phyloP scores from a whole-genome alignment of 2,797 vertebrate species.

The Hoplostethus mediterraneus region DNA sequence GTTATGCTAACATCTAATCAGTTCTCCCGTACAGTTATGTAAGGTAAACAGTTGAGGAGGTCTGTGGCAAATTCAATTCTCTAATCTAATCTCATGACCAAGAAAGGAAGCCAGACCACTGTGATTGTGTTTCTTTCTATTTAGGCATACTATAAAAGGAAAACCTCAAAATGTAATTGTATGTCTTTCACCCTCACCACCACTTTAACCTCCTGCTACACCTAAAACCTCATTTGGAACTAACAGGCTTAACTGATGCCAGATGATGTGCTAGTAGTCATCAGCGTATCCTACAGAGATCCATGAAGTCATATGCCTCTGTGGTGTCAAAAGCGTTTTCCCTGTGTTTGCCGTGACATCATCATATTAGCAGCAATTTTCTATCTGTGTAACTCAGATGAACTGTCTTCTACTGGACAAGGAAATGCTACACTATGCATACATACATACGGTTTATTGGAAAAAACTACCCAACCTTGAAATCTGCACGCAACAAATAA shows the following conservation, averaged over 20 bases:
- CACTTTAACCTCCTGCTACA: not conserved
- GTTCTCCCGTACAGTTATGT: not conserved
- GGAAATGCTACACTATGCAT: not conserved
- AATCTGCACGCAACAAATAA: not conserved
- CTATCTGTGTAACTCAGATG: no score
- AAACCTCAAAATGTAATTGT: not conserved
- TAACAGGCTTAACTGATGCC: conserved; percentile 6
- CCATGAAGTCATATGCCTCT: conserved; percentile 27
- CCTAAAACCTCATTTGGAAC: conserved; percentile 12
- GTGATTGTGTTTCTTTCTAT: not conserved
- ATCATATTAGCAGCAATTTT: no score
- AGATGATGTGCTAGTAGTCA: conserved; percentile 28
- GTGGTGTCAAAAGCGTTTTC: not conserved
- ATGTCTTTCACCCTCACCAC: not conserved
- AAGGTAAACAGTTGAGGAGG: not conserved
- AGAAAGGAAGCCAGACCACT: not conserved
- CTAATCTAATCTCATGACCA: not conserved
- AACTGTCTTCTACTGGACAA: not conserved
- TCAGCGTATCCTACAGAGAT: not conserved
- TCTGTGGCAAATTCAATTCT: not conserved
- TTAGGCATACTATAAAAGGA: conserved; percentile 1
- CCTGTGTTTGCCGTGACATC: not conserved
- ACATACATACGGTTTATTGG: not conserved
- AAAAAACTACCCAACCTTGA: no score
- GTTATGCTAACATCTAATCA: conserved; percentile 11